These are phyloP conservation scores for Allobates femoralis DNA, from an alignment of 2,797 vertebrate genomes.

Conservation along the genomic window DNA sequence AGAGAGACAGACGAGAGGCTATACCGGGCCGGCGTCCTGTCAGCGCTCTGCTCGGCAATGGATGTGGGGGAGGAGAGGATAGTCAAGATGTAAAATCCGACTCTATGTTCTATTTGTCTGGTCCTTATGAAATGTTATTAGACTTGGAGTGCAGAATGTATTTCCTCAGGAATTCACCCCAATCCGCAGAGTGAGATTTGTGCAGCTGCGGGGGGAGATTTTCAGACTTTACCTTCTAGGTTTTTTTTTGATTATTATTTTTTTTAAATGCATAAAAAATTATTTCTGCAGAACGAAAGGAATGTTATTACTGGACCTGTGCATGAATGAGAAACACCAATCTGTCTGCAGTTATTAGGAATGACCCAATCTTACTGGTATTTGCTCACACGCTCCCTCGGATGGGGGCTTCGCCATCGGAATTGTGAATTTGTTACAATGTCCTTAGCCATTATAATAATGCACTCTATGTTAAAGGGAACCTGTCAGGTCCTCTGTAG, in stretches of 20 bases:
- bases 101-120: slow-evolving; percentile 3
- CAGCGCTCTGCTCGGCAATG: slow-evolving; percentile 13
- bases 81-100: slow-evolving; percentile 11
- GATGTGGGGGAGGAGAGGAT: background rate
- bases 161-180: slow-evolving; percentile 67
- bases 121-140: slow-evolving; percentile 36
- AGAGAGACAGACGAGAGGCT: slow-evolving; percentile 36
- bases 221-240: slow-evolving; percentile 65
- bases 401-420: slow-evolving; percentile 38
- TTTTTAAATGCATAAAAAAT: too few relatives aligned
- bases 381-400: slow-evolving; percentile 46
- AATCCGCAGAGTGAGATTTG: slow-evolving; percentile 65
- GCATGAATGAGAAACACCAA: slow-evolving; percentile 59
- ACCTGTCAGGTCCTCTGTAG: too few relatives aligned
- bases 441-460: slow-evolving; percentile 3
- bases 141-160: slow-evolving; percentile 63
- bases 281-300: slow-evolving; percentile 55
- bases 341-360: slow-evolving; percentile 59
- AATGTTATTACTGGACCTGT: slow-evolving; percentile 60
- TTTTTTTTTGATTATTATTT: too few relatives aligned
- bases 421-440: slow-evolving; percentile 48
- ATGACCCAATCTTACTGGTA: slow-evolving; percentile 40
- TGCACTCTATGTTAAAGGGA: background rate
- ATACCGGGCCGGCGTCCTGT: slow-evolving; percentile 25
- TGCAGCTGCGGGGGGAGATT: slow-evolving; percentile 68